Evolutionary conservation across 2,797 vertebrate genomes (phyloP), one percentile per base, ranked within the genome.

Genomic region (Falco rusticolus): DNA sequence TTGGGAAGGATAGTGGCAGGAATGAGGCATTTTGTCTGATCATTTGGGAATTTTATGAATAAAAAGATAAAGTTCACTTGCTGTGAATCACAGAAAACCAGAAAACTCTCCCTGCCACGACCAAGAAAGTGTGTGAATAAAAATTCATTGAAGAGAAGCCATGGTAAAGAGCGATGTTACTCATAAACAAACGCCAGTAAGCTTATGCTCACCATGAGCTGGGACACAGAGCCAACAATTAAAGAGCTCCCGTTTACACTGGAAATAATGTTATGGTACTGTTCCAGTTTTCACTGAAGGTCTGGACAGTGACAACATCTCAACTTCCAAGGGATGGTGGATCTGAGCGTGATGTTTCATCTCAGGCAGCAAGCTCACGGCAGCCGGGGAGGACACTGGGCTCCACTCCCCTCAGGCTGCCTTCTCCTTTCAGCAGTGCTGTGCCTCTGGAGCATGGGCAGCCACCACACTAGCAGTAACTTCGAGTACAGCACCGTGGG

Each of bases 31-130:
- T 96, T 90, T 84, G 33, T 91, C 89, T 77, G 91, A 91, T 93
- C 84, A 61, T 77, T 88, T 91, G 75, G 94, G 92, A 91, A 94
- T 96, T 97, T 87, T 93, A 72, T 80, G 95, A 94, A 94, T 87
- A 95, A 87, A 95, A 93, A 60, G 39, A 94, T 89, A 90, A 94
- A 93, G 77, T 91, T 95, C 89, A 90, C 16, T 91, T 70, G 47
- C 84, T 82, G 57, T 86, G 93, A 94, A 90, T 93, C 90, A 95
- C 51, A 82, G 47, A 91, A 94, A 89, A 48, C 6, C 56, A 90
- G 84, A 95, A 88, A 59, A 68, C 29, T 90, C 74, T 91, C 69
- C 69, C 66, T 90, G 82, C n/a, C 71, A 48, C 1, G 18, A 94
- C 51, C 69, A 91, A 87, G 64, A 61, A 77, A 59, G 41, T 8